phyloP scores from a whole-genome alignment of 2,888 invertebrate genomes.

The Ptilodon capucinus region DNA sequence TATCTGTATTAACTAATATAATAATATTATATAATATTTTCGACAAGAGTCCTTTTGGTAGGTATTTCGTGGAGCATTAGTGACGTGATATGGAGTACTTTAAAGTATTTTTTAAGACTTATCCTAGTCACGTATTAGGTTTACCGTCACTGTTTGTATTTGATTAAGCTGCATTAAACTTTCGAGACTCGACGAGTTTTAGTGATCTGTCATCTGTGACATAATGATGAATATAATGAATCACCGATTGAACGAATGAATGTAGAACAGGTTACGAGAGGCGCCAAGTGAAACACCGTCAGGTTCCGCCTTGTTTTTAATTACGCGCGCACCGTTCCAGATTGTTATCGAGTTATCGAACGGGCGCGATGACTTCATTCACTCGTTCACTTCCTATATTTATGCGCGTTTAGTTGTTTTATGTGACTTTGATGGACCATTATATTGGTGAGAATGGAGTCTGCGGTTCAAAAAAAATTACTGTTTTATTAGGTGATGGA shows the following conservation, averaged over 20 bases:
- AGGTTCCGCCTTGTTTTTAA: conserved; percentile 34
- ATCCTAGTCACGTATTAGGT: too few relatives aligned
- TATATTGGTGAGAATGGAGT: not conserved
- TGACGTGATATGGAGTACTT: too few relatives aligned
- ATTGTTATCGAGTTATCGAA: conserved; percentile 57
- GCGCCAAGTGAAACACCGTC: conserved; percentile 5
- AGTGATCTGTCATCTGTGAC: too few relatives aligned
- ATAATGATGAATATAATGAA: not conserved
- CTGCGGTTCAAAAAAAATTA: not conserved
- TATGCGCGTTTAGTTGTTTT: conserved; percentile 15
- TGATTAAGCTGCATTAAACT: too few relatives aligned
- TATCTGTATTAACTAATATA: too few relatives aligned
- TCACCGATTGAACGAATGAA: not conserved
- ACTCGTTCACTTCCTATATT: conserved; percentile 24
- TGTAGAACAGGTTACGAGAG: conserved; percentile 7
- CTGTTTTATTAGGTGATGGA: too few relatives aligned
- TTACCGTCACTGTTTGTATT: too few relatives aligned
- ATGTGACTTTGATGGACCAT: conserved; percentile 13
- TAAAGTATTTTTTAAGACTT: too few relatives aligned
- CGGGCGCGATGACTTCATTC: conserved; percentile 40
- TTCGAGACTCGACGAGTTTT: too few relatives aligned
- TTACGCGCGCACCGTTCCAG: conserved; percentile 39
- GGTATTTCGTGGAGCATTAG: too few relatives aligned
- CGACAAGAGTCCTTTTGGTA: too few relatives aligned
- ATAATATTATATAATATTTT: too few relatives aligned